Evolutionary conservation across 2,113 vertebrate species (phyloP).

Genomic region (Pelmatolapia mariae): DNA sequence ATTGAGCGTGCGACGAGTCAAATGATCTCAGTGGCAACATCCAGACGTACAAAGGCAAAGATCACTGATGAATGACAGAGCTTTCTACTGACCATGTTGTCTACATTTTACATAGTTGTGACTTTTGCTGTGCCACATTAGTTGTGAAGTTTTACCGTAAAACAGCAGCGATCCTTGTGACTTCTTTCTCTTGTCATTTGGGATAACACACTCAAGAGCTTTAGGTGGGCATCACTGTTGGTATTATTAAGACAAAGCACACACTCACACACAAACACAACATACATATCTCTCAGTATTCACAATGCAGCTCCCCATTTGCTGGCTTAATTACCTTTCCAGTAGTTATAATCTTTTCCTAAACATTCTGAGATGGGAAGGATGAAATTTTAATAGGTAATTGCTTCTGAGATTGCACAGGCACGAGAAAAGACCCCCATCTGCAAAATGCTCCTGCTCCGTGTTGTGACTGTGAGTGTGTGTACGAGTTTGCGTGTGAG

Average conservation of each 20-base stretch:
- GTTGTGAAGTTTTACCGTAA: not conserved
- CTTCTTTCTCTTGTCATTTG: constrained; percentile 14
- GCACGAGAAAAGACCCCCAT: constrained; percentile 29
- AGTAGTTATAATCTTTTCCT: constrained; percentile 58
- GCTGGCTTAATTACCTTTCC: constrained; percentile 55
- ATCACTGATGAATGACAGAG: not conserved
- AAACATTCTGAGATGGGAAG: constrained; percentile 54
- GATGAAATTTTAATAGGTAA: constrained; percentile 59
- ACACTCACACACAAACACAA: not conserved
- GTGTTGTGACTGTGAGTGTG: not conserved
- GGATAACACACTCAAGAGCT: constrained; percentile 5
- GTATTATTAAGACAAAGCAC: constrained; percentile 18
- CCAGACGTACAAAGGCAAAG: not conserved
- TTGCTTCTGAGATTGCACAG: constrained; percentile 53
- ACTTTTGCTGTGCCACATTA: not conserved
- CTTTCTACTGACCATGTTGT: not conserved
- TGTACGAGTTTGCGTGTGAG: not conserved
- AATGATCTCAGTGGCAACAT: not conserved
- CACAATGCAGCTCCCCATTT: constrained; percentile 40
- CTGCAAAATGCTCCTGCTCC: constrained; percentile 31
- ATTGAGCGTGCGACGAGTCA: not conserved
- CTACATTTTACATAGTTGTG: not conserved
- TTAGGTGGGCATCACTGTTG: constrained; percentile 7
- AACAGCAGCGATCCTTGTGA: not conserved
- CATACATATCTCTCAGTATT: constrained; percentile 16